Base-by-base conservation (phyloP, 2,888 invertebrate species). In the Patella pellucida region DNA sequence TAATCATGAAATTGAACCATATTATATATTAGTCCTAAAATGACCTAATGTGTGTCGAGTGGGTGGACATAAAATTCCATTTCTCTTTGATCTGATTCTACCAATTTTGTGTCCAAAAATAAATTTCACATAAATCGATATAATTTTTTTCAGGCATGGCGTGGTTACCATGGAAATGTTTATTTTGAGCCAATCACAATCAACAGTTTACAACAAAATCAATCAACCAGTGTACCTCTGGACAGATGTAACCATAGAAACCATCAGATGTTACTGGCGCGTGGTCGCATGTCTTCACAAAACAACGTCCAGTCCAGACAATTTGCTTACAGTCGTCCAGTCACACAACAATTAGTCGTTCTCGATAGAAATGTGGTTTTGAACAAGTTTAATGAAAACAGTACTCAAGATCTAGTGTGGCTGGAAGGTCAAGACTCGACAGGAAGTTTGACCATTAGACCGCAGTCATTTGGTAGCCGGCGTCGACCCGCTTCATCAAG, bases 151-250 rank as follows among this genome's bases (percentile, higher is more conserved):
- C 83, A 90, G 90, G 90, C 88, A 23, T 90, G 90, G 90, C 80
- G 86, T 73, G 90, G 90, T 56, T 90, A 89, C 82, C 82, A 88
- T 81, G 90, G 90, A 31, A 89, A 90, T 78, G 85, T 90, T 12
- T 90, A 90, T 78, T 90, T 90, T 82, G 87, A 89, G 73, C 90
- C 90, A 27, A 88, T 90, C 71, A 75, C 81, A 16, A 85, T 89
- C 15, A 81, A 84, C 31, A 81, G 78, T 12, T 74, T 81, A 67
- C 52, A 50, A 11, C 62, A 62, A 23, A 19, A 19, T 3, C 19
- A 23, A 11, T 62, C 62, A 11, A 19, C 62, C 11, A 62, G 3
- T 11, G 19, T 23, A 62, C 62, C 62, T 12, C 11, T 62, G 14
- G 62, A 62, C 19, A 62, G 62, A 62, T 62, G 62, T 19, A 19